Evolutionary conservation across 2,113 vertebrate genomes (phyloP).

Genomic region (Mugil cephalus): DNA sequence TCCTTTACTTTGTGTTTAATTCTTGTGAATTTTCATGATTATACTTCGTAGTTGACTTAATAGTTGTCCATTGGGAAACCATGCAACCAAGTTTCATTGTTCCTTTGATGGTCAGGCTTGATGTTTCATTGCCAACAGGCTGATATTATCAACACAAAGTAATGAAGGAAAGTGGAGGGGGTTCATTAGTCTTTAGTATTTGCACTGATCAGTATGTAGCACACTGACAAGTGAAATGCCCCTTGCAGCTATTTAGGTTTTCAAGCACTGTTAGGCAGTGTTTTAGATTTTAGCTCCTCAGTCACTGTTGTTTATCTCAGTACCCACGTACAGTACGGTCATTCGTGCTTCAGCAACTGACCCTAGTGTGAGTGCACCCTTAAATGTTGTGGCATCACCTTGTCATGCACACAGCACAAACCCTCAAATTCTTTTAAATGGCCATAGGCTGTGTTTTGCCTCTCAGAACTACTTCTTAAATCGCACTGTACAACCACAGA

Average conservation of each 20-base stretch:
- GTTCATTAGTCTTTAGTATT: conserved; percentile 37
- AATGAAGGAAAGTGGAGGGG: conserved; percentile 17
- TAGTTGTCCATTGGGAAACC: background rate
- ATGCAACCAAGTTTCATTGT: background rate
- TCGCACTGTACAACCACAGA: too few species aligned
- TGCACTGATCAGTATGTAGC: conserved; percentile 2
- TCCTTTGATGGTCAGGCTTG: conserved; percentile 39
- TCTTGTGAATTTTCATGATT: background rate
- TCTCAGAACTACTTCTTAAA: too few species aligned
- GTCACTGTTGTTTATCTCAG: too few species aligned
- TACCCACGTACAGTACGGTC: too few species aligned
- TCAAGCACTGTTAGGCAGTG: background rate
- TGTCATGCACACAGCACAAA: too few species aligned
- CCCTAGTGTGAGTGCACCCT: too few species aligned
- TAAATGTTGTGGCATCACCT: too few species aligned
- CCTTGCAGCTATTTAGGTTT: conserved; percentile 10
- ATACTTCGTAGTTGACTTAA: conserved; percentile 4
- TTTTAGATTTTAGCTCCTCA: too few species aligned
- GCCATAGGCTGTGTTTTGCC: too few species aligned
- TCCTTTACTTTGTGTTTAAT: background rate
- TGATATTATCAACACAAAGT: conserved; percentile 32
- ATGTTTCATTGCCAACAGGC: conserved; percentile 25
- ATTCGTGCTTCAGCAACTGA: too few species aligned
- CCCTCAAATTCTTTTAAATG: too few species aligned
- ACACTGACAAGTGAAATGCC: background rate